phyloP scores from a whole-genome alignment of 2,797 vertebrate genomes.

The Florisuga fusca region DNA sequence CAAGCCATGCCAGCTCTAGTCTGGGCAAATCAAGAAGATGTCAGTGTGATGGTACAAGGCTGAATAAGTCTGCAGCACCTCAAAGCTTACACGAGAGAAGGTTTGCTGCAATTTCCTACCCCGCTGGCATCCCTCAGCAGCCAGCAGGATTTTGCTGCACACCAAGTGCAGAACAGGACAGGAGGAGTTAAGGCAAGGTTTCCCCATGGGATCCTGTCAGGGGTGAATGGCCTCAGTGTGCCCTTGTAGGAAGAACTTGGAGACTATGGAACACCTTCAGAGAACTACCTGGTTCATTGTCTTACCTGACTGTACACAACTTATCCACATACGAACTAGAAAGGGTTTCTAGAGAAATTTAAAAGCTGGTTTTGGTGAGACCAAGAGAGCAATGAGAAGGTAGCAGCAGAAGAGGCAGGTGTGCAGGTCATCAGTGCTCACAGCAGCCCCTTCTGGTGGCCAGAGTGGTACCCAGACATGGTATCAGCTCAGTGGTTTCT shows the following conservation, averaged over 20 bases:
- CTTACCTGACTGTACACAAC: not conserved
- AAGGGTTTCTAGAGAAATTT: not conserved
- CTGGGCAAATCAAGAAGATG: constrained; percentile 39
- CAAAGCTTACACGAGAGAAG: constrained; percentile 21
- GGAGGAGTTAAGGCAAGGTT: not conserved
- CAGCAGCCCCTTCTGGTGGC: not conserved
- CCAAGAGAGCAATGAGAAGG: not conserved
- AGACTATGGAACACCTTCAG: not conserved
- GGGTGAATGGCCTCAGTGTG: not conserved
- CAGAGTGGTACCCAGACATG: not conserved
- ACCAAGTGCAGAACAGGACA: not conserved
- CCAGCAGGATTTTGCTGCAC: not conserved
- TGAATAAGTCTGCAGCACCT: constrained; percentile 61
- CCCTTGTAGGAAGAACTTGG: not conserved
- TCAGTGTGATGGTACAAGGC: constrained; percentile 42
- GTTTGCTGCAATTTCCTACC: not conserved
- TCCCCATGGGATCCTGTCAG: not conserved
- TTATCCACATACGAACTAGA: not conserved
- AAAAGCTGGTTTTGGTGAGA: not conserved
- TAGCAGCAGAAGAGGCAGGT: not conserved
- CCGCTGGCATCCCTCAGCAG: not conserved
- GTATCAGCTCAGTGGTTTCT: not conserved
- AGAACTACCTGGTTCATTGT: not conserved
- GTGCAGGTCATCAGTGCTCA: not conserved
- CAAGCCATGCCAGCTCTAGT: constrained; percentile 48